phyloP scores from a whole-genome alignment of 2,797 vertebrate genomes.

The Falco berigora region DNA sequence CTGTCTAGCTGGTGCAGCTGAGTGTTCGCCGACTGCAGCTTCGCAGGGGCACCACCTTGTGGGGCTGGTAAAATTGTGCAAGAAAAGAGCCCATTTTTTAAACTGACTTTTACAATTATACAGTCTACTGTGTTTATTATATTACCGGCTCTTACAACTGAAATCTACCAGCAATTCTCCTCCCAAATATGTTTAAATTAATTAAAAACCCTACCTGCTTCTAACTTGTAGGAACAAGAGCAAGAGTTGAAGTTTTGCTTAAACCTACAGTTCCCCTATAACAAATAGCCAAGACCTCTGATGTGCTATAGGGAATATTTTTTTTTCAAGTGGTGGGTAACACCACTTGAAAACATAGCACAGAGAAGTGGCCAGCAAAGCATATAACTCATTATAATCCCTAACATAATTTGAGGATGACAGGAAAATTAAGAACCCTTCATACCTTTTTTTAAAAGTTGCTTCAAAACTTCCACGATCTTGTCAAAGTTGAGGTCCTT shows the following conservation, averaged over 20 bases:
- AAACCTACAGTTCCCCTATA: background rate
- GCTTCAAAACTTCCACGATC: background rate
- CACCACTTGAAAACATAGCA: background rate
- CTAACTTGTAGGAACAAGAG: background rate
- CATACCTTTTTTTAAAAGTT: background rate
- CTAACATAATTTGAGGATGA: background rate
- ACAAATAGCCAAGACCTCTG: background rate
- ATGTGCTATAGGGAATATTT: background rate
- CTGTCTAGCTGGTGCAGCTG: background rate
- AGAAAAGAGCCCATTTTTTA: background rate
- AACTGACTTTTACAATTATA: background rate
- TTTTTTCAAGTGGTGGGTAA: background rate
- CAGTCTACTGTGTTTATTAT: background rate
- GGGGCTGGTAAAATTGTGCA: slow-evolving; percentile 18
- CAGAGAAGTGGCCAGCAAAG: background rate
- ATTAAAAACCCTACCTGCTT: background rate
- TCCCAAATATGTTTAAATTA: background rate
- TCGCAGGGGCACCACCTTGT: slow-evolving; percentile 68
- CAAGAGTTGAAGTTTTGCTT: background rate
- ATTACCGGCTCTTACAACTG: background rate
- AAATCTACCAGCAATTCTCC: background rate
- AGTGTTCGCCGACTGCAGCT: background rate
- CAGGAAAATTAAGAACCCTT: background rate
- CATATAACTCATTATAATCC: background rate
- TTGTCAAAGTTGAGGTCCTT: background rate